Conservation (phyloP, 2,888 invertebrate species). For the Gastrophysa polygoni region DNA sequence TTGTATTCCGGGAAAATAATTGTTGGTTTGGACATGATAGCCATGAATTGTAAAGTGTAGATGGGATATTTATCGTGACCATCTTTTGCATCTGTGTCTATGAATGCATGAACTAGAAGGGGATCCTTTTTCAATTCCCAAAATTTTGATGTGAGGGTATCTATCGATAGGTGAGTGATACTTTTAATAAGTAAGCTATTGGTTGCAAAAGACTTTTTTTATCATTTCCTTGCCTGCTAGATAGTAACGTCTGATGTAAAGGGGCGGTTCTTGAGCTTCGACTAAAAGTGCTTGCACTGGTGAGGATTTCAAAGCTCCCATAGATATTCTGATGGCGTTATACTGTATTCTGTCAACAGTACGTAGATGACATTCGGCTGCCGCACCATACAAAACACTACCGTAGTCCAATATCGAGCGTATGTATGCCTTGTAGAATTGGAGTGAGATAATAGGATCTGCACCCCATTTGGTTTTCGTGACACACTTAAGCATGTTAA, state of each 20-base stretch:
- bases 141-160: slow-evolving; percentile 2
- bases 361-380: not conserved
- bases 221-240: not conserved
- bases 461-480: slow-evolving; percentile 13
- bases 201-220: slow-evolving; percentile 1
- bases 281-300: not conserved
- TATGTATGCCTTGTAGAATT: slow-evolving; percentile 5
- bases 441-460: slow-evolving; percentile 3
- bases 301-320: slow-evolving; percentile 9
- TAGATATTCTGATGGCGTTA: slow-evolving; percentile 3
- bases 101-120: slow-evolving; percentile 2
- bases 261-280: not conserved
- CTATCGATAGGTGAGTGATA: not conserved
- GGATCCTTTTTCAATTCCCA: not conserved
- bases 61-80: not conserved
- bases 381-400: slow-evolving; percentile 8
- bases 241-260: not conserved
- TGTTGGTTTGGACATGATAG: slow-evolving; percentile 1
- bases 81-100: not conserved
- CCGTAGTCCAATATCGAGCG: slow-evolving; percentile 9
- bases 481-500: slow-evolving; percentile 6
- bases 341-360: slow-evolving; percentile 4
- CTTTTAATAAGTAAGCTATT: not conserved
- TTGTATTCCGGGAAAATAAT: not conserved
- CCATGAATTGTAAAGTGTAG: not conserved